A percentile compares a stretch with the other conserved stretches of the same genome.
These are phyloP conservation scores for Halcyon smyrnensis DNA, from an alignment of 2,797 vertebrate genomes.

Conservation along the genomic window DNA sequence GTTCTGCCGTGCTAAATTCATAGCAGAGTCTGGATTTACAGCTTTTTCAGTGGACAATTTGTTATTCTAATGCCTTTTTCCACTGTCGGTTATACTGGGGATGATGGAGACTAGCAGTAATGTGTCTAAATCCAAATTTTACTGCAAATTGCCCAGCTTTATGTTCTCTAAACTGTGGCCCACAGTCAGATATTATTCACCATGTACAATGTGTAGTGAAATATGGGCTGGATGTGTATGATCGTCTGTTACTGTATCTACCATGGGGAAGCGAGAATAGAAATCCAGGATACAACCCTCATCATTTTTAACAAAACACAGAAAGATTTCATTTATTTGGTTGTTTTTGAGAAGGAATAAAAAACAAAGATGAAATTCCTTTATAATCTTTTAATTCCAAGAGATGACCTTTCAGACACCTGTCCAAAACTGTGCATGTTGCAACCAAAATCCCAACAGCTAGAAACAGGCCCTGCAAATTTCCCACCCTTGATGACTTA, in stretches of 20 bases:
- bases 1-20: neutral
- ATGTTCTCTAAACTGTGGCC: conserved; percentile 50
- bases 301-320: neutral
- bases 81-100: conserved; percentile 30
- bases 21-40: conserved; percentile 46
- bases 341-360: neutral
- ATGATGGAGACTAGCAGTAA: conserved; percentile 32
- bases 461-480: neutral
- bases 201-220: neutral
- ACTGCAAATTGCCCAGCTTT: conserved; percentile 63
- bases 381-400: neutral
- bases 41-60: conserved; percentile 54
- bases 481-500: neutral
- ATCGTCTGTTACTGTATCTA: neutral
- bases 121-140: conserved; percentile 62
- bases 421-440: accelerated
- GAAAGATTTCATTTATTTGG: neutral
- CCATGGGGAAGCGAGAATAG: neutral
- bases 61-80: conserved; percentile 66
- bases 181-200: conserved; percentile 55
- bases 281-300: neutral
- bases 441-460: neutral
- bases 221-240: neutral
- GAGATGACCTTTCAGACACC: neutral
- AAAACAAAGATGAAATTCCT: neutral